phyloP scores from a whole-genome alignment of 2,113 vertebrate genomes.

The Vidua macroura region DNA sequence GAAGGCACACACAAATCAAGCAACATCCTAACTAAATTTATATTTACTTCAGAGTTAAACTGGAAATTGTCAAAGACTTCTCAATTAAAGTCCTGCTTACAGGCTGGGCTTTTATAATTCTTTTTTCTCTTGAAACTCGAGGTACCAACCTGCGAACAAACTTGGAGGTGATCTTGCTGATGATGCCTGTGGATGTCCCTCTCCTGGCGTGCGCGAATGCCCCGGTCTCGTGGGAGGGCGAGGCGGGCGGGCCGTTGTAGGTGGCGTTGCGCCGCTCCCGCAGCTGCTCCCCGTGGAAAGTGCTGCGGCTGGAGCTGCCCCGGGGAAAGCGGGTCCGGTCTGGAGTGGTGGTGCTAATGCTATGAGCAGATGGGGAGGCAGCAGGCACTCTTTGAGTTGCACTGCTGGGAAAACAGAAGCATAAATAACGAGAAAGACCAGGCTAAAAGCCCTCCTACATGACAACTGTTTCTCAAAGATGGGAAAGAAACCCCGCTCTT shows the following conservation, averaged over 20 bases:
- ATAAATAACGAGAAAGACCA: background rate
- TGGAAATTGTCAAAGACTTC: background rate
- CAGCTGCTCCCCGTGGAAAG: constrained; percentile 96
- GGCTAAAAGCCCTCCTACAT: background rate
- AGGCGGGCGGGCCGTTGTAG: constrained; percentile 94
- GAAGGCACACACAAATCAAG: background rate
- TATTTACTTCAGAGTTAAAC: background rate
- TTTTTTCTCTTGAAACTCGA: background rate
- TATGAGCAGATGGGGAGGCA: constrained; percentile 93
- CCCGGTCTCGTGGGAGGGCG: constrained; percentile 89
- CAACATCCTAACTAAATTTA: background rate
- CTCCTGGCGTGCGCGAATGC: constrained; percentile 88
- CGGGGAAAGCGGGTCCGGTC: constrained; percentile 95
- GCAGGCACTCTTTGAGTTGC: constrained; percentile 84
- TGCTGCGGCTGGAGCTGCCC: constrained; percentile 94
- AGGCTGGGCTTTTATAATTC: background rate
- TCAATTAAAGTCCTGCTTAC: background rate
- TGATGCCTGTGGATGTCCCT: constrained; percentile 92
- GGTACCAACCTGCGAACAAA: constrained; percentile 93
- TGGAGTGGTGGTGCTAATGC: constrained; percentile 87
- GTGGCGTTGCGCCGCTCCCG: constrained; percentile 92
- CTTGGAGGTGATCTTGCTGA: constrained; percentile 97
- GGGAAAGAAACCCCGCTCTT: fast-evolving
- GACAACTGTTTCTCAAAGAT: background rate
- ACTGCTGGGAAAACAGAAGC: constrained; percentile 71